Conservation (phyloP, 2,888 invertebrate genomes). For the Dioctria linearis region DNA sequence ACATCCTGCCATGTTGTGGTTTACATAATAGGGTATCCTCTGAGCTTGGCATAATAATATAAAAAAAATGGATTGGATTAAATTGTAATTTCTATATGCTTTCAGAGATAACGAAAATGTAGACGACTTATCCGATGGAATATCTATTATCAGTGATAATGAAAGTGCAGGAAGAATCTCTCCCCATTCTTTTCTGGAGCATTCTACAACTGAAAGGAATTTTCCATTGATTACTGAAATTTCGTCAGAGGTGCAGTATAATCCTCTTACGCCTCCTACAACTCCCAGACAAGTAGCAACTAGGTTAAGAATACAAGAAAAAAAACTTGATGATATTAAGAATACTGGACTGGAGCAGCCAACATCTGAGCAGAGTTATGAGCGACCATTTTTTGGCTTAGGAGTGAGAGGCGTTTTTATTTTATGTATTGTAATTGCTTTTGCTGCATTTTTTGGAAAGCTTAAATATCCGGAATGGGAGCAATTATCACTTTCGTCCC, state of each 20-base stretch:
- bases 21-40: too few relatives aligned
- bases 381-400: neutral
- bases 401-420: conserved; percentile 62
- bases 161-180: conserved; percentile 67
- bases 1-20: neutral
- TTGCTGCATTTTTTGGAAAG: conserved; percentile 65
- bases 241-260: conserved; percentile 5
- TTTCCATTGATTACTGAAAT: neutral
- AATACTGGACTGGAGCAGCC: neutral
- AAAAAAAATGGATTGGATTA: too few relatives aligned
- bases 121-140: conserved; percentile 69
- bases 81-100: conserved; percentile 69
- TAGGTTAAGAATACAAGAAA: neutral
- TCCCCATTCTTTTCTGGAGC: conserved; percentile 61
- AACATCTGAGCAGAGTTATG: neutral
- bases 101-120: conserved; percentile 39
- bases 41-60: too few relatives aligned
- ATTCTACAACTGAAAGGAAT: neutral
- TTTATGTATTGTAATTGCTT: conserved; percentile 63
- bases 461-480: conserved; percentile 64
- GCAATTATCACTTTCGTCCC: conserved; percentile 58
- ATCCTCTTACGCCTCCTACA: conserved; percentile 50
- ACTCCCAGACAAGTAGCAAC: conserved; percentile 7
- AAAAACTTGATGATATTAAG: neutral
- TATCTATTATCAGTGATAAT: conserved; percentile 69